Conservation (phyloP, 2,797 vertebrate genomes). For the Schizothorax lantsangensis region DNA sequence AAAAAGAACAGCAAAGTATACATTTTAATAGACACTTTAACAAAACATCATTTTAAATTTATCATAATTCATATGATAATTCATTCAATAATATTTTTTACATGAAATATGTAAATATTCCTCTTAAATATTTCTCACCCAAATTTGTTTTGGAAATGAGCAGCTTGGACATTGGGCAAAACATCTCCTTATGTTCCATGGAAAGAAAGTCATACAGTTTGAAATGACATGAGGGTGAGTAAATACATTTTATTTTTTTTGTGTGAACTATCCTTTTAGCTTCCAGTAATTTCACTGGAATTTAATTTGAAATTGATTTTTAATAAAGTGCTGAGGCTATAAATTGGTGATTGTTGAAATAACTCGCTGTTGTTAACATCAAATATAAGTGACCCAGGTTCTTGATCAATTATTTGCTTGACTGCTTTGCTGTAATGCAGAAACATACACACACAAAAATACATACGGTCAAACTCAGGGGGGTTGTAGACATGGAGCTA, state of each 20-base stretch:
- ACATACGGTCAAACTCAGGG: conserved; percentile 2
- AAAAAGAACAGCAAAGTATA: neutral
- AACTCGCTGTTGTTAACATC: conserved; percentile 49
- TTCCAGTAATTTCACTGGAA: conserved; percentile 19
- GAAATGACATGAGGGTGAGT: neutral
- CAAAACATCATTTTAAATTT: neutral
- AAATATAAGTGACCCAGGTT: conserved; percentile 47
- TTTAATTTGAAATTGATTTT: conserved; percentile 28
- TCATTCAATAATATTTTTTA: neutral
- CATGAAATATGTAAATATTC: neutral
- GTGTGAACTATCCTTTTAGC: neutral
- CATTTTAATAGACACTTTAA: neutral
- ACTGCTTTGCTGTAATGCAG: conserved; percentile 34
- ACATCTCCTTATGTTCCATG: neutral
- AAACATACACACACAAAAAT: conserved; percentile 22
- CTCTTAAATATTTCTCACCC: neutral
- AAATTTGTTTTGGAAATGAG: neutral
- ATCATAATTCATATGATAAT: no score
- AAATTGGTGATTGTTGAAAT: conserved; percentile 52
- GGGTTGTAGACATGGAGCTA: conserved; percentile 12
- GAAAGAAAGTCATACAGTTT: neutral
- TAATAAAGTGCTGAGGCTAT: conserved; percentile 28
- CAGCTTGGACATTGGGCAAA: neutral
- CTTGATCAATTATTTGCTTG: conserved; percentile 57
- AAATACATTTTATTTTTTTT: neutral